phyloP scores from a whole-genome alignment of 2,113 vertebrate genomes.

The Ictalurus furcatus region DNA sequence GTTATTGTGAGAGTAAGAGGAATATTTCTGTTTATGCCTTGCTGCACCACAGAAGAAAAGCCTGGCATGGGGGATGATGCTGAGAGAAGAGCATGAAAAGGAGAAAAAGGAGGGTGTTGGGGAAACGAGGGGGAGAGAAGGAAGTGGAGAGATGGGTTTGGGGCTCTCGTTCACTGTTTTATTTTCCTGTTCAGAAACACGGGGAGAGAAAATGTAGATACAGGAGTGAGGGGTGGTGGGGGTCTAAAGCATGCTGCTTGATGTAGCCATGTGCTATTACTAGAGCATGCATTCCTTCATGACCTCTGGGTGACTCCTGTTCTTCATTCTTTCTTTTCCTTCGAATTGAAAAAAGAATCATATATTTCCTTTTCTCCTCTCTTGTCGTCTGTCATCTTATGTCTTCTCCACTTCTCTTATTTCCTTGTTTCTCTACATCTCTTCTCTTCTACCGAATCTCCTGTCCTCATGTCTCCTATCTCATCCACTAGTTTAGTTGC shows the following conservation, averaged over 20 bases:
- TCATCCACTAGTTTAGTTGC: not conserved
- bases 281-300: not conserved
- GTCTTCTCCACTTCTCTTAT: not conserved
- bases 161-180: not conserved
- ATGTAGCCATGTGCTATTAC: constrained; percentile 3
- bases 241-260: constrained; percentile 6
- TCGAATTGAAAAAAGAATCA: not conserved
- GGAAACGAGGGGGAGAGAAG: not conserved
- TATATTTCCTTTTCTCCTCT: not conserved
- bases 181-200: not conserved
- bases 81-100: constrained; percentile 2
- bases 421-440: not conserved
- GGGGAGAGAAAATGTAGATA: constrained; percentile 4
- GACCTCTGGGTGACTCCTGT: constrained; percentile 9
- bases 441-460: not conserved
- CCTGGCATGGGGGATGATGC: constrained; percentile 10
- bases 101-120: constrained; percentile 3
- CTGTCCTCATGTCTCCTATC: not conserved
- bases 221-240: not conserved
- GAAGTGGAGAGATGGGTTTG: not conserved
- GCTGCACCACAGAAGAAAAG: not conserved
- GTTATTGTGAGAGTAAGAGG: not conserved
- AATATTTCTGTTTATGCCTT: constrained; percentile 4
- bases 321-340: not conserved
- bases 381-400: not conserved